A percentile compares a stretch with the other conserved stretches of the same genome.
Evolutionary conservation across 2,888 invertebrate genomes (phyloP).

Genomic region (Trypoxylon attenuatum): DNA sequence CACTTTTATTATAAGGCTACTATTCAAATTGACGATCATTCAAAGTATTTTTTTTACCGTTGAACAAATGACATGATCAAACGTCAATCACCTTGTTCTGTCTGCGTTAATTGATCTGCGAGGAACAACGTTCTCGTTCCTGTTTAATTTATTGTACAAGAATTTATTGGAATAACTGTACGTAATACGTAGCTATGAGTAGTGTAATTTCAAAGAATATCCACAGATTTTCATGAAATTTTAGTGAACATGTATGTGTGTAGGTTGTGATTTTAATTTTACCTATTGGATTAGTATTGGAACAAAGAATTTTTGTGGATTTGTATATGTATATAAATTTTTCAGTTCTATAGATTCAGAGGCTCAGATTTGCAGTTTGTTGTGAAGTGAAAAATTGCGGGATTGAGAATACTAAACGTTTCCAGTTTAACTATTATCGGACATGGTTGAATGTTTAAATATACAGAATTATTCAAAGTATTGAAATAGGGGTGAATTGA

Average conservation of each 20-base stretch:
- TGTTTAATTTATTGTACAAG: slow-evolving; percentile 60
- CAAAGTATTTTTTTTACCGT: slow-evolving; percentile 20
- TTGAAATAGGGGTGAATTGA: neutral
- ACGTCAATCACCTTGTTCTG: slow-evolving; percentile 34
- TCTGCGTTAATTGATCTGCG: slow-evolving; percentile 42
- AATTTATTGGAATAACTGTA: slow-evolving; percentile 52
- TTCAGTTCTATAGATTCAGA: slow-evolving; percentile 47
- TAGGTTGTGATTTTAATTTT: slow-evolving; percentile 72
- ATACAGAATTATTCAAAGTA: no score
- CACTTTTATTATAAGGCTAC: slow-evolving; percentile 24
- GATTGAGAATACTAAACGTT: slow-evolving; percentile 36
- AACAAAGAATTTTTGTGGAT: slow-evolving; percentile 63
- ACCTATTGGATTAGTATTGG: slow-evolving; percentile 58
- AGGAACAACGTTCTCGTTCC: slow-evolving; percentile 33
- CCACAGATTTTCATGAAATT: slow-evolving; percentile 44
- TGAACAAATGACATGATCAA: slow-evolving; percentile 16
- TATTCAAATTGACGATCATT: slow-evolving; percentile 9
- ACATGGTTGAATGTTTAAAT: no score
- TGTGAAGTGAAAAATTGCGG: slow-evolving; percentile 42
- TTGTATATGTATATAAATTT: slow-evolving; percentile 58
- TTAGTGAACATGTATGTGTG: slow-evolving; percentile 61
- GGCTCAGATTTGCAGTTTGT: slow-evolving; percentile 44
- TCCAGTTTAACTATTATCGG: no score
- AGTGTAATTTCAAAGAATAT: slow-evolving; percentile 47
- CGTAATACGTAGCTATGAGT: slow-evolving; percentile 53